phyloP scores from a whole-genome alignment of 2,797 vertebrate genomes.

The Tokudaia muenninki region DNA sequence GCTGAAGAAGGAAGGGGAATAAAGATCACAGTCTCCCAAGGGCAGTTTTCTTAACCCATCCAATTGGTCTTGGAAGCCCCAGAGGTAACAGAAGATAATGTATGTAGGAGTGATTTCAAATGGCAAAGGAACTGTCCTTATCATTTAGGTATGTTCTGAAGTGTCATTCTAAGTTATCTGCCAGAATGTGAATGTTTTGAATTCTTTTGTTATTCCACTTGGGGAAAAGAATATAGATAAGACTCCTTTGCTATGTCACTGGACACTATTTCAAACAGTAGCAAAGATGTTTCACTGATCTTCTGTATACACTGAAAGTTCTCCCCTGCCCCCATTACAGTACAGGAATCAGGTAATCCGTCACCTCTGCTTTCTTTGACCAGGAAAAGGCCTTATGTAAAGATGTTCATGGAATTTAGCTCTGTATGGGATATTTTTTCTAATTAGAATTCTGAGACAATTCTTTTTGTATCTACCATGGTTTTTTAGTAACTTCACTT shows the following conservation, averaged over 20 bases:
- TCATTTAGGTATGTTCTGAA: not conserved
- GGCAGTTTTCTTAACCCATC: not conserved
- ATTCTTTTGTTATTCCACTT: not conserved
- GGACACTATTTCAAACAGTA: no score
- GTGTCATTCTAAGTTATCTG: not conserved
- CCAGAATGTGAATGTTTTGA: not conserved
- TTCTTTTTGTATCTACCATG: not conserved
- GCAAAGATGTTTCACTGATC: not conserved
- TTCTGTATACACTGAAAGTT: not conserved
- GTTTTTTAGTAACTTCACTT: not conserved
- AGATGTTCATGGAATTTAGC: not conserved
- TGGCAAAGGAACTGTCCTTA: not conserved
- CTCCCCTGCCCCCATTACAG: not conserved
- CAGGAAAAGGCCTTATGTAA: not conserved
- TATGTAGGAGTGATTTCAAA: not conserved
- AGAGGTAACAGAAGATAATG: not conserved
- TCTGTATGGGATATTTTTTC: not conserved
- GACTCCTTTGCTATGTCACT: not conserved
- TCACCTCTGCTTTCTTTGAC: not conserved
- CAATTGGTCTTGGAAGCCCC: not conserved
- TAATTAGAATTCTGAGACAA: not conserved
- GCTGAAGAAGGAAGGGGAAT: not conserved
- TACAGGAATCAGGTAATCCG: not conserved
- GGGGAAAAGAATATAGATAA: not conserved
- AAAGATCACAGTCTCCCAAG: not conserved